Evolutionary conservation across 2,113 vertebrate species (phyloP).

Genomic region (Antechinus flavipes): DNA sequence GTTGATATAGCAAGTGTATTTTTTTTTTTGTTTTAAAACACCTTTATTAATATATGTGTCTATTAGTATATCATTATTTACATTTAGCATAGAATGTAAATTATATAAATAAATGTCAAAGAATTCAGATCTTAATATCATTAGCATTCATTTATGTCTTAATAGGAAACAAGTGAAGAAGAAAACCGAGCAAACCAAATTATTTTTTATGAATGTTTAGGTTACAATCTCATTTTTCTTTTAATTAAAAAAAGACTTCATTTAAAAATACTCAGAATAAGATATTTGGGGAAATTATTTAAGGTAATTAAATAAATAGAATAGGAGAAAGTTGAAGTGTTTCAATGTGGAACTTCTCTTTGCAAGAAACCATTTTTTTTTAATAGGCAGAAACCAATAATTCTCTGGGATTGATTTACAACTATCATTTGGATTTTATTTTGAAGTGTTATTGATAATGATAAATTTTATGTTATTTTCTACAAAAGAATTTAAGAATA

Average conservation of each 20-base stretch:
- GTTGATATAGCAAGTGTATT: neutral
- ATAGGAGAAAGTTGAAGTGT: neutral
- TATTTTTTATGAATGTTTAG: neutral
- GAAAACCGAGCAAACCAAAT: neutral
- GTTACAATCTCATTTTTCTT: neutral
- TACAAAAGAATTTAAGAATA: neutral
- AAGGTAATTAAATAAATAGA: neutral
- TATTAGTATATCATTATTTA: neutral
- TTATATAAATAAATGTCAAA: neutral
- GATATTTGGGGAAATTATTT: neutral
- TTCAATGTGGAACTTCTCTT: neutral
- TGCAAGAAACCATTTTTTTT: neutral
- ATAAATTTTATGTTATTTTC: neutral
- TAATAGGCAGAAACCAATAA: neutral
- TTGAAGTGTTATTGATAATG: neutral
- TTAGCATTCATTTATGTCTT: neutral
- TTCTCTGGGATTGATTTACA: neutral
- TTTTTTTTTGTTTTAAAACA: neutral
- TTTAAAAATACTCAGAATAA: neutral
- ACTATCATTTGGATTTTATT: neutral
- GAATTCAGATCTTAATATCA: neutral
- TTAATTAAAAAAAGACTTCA: neutral
- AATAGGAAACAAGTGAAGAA: neutral
- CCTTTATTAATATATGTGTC: neutral
- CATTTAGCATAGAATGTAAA: neutral